Percentiles rank a stretch among this genome's conserved stretches.
phyloP scores from a whole-genome alignment of 2,888 invertebrate genomes.

The Heliconius ethilla region DNA sequence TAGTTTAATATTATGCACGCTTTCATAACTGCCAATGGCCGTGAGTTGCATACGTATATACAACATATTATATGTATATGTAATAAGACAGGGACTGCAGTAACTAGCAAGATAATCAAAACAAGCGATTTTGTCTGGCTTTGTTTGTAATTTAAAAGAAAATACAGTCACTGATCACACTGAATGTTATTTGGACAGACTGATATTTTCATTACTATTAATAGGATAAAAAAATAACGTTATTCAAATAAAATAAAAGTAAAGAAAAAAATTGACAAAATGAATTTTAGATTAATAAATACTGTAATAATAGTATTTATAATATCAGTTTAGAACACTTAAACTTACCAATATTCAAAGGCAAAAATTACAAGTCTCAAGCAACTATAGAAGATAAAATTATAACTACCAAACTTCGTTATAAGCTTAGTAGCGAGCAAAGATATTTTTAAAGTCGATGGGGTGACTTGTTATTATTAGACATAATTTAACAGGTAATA shows the following conservation, averaged over 20 bases:
- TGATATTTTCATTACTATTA: no score
- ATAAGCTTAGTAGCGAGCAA: neutral
- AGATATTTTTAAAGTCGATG: constrained; percentile 1
- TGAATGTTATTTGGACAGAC: neutral
- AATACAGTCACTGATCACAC: neutral
- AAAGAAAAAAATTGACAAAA: neutral
- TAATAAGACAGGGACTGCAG: no score
- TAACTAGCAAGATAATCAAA: neutral
- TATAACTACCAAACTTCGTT: neutral
- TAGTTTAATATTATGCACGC: constrained; percentile 17
- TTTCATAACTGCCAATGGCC: constrained; percentile 18
- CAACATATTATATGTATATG: no score
- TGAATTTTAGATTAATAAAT: neutral
- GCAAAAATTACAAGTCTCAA: neutral
- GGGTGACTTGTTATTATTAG: constrained; percentile 20
- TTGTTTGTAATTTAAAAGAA: neutral
- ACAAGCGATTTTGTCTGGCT: neutral
- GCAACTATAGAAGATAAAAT: neutral
- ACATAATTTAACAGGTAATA: constrained; percentile 1
- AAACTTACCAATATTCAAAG: neutral
- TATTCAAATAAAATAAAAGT: neutral
- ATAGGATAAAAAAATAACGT: no score
- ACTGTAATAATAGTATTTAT: neutral
- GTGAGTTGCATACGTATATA: constrained; percentile 3
- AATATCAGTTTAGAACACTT: neutral